These are phyloP conservation scores for Anoplopoma fimbria DNA, from an alignment of 2,113 vertebrate genomes.

Conservation along the genomic window DNA sequence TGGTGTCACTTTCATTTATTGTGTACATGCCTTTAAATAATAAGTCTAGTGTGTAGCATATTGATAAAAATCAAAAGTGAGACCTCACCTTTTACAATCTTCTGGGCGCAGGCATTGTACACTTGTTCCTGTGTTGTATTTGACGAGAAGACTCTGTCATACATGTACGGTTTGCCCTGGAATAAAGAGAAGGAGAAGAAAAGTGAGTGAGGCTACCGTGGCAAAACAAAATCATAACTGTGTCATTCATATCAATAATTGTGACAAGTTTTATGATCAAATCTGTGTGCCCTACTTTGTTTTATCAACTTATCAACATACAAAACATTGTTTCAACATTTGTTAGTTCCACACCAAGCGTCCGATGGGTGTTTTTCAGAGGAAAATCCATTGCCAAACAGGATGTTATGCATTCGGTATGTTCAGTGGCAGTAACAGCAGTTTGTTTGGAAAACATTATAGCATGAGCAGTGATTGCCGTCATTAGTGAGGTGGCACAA, in stretches of 20 bases:
- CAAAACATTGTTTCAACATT: not conserved
- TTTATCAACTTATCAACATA: not conserved
- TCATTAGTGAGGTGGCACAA: not conserved
- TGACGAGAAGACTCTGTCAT: slow-evolving; percentile 95
- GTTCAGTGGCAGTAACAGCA: too few species aligned
- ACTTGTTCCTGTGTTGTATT: slow-evolving; percentile 96
- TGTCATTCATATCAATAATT: not conserved
- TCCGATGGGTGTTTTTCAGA: not conserved
- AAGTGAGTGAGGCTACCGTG: not conserved
- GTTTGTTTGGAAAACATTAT: not conserved
- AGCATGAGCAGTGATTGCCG: not conserved
- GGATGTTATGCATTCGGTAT: not conserved
- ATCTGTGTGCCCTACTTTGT: not conserved
- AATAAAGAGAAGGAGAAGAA: not conserved
- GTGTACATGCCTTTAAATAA: not conserved
- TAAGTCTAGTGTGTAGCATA: not conserved
- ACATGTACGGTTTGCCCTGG: slow-evolving; percentile 94
- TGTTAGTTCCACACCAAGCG: not conserved
- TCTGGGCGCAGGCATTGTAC: slow-evolving; percentile 97
- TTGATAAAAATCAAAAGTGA: not conserved
- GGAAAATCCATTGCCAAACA: not conserved
- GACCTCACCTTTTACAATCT: slow-evolving; percentile 96
- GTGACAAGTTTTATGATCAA: not conserved
- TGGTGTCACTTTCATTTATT: not conserved
- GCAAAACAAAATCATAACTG: not conserved